Base-by-base conservation (phyloP, 2,113 vertebrate genomes). In the Neodontobutis hainanensis region DNA sequence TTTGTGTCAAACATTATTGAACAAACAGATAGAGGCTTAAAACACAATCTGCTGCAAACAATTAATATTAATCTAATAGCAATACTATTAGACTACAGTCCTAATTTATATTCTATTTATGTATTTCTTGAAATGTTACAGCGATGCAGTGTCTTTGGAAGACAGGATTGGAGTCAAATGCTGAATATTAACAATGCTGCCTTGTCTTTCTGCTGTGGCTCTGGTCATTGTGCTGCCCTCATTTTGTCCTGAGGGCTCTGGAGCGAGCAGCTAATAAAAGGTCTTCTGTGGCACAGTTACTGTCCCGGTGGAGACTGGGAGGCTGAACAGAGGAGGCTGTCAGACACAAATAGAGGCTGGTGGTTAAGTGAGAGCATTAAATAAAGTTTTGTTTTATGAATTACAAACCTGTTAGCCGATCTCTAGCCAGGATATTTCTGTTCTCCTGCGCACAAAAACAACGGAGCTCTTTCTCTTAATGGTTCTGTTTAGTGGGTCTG, bases 251-350 rank as follows among this genome's bases (percentile, higher is more conserved):
- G 70, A 76, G 68, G 67, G 64, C 74, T 76, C 63, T 84, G 80
- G 77, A 77, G 77, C 73, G 46, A 72, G 55, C 35, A 19, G 67
- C 55, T 82, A 82, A 83, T 83, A 70, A 81, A 79, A 80, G 73
- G 64, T 53, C 2, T 76, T 81, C 75, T 15, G 53, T 12, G 45
- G 53, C 78, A 44, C 50, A 52, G 78, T 83, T 80, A 81, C 83
- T 80, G 78, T 79, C 63, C 64, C 62, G 11, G 57, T 71, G 83
- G 84, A 66, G 35, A 44, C 59, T 57, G 62, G 52, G 72, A 62
- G 45, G 62, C 70, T 72, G 61, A 61, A 27, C 67, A 46, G 60
- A 73, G 65, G 71, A 72, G 72, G 55, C 55, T 72, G 77, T 77
- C 65, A 53, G 75, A 72, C 61, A 55, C 61, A 68, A 88, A 86